Evolutionary conservation across 2,113 vertebrate genomes (phyloP), one percentile per base, ranked within the genome.

Genomic region (Brachirus orientalis): DNA sequence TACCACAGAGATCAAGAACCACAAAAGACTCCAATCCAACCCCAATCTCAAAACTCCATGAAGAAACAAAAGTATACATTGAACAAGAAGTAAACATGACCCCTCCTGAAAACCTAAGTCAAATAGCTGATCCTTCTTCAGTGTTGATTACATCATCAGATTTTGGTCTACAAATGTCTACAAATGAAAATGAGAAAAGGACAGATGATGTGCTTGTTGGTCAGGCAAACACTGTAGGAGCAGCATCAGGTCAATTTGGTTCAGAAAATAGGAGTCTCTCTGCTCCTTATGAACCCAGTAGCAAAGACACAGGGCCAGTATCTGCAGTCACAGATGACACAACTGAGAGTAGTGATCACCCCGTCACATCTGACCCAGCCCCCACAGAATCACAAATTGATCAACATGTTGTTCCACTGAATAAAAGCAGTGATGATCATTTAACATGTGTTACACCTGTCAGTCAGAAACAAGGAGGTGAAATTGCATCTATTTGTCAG

Each of bases 191-290:
- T 9, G 11, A 1, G 3, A 48, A 36, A 28, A 63, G 45, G 10
- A 36, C 36, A 44, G 19, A 41, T 10, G 12, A 20, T 37, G 28
- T 16, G 20, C 12, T 28, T 38, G 36, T 1, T 65, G 44, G n/a
- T 67, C 69, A 65, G 11, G 11, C 16, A 0, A 19, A 53, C 10
- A 16, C 60, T 7, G 41, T 12, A 43, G 68, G 75, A 45, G 52
- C 51, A 18, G 7, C 55, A 13, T 69, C 37, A 10, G 19, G 48
- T 56, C 54, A n/a, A 22, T 58, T 8, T 17, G n/a, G 18, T 16
- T 56, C 63, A 7, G 64, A 89, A 88, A 51, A 75, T 82, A 56
- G 82, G 90, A 64, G 69, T 10, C 2, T 65, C 3, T 58, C 43
- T 45, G 22, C 8, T 51, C 22, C 62, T 3, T 38, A 28, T 63